Conservation (phyloP, 1,140 invertebrate genomes). For the Pseudomyrmex dendroicus region DNA sequence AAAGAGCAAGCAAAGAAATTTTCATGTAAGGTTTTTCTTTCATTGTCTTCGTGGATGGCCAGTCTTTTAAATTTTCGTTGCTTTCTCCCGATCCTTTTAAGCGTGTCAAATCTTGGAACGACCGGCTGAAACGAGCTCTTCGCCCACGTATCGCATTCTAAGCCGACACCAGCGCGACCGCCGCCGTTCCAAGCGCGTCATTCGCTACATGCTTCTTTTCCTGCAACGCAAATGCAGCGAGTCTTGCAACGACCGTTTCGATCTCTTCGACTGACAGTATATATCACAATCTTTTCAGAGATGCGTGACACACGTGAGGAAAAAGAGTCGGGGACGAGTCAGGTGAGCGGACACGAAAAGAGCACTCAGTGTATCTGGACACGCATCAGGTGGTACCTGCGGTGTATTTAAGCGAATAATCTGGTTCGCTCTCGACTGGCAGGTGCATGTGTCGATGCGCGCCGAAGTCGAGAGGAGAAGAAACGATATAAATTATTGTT, state of each 20-base stretch:
- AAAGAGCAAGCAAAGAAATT: too few species aligned
- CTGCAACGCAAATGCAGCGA: slow-evolving; percentile 4
- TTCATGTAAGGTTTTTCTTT: too few species aligned
- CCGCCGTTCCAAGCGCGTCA: background rate
- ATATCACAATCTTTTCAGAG: slow-evolving; percentile 35
- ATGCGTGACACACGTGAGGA: slow-evolving; percentile 21
- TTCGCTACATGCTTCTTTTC: slow-evolving; percentile 7
- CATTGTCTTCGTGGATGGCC: background rate
- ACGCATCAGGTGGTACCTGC: slow-evolving; percentile 58
- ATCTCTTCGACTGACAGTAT: background rate
- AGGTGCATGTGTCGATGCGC: slow-evolving; percentile 19
- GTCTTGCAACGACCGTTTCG: background rate
- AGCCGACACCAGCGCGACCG: slow-evolving; percentile 12
- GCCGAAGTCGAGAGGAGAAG: background rate
- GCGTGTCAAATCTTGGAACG: slow-evolving; percentile 32
- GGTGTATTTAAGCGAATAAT: slow-evolving; percentile 64
- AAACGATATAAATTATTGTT: slow-evolving; percentile 42
- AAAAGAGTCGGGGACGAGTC: slow-evolving; percentile 13
- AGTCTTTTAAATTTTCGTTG: slow-evolving; percentile 26
- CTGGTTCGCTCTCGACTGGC: slow-evolving; percentile 37
- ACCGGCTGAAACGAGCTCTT: slow-evolving; percentile 34
- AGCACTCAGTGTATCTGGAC: slow-evolving; percentile 46
- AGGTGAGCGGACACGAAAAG: slow-evolving; percentile 26
- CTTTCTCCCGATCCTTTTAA: slow-evolving; percentile 38
- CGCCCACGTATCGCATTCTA: slow-evolving; percentile 55